A percentile compares a stretch with the other conserved stretches of the same genome.
These are phyloP conservation scores for Cyrtonyx montezumae DNA, from an alignment of 2,113 vertebrate species.

Conservation along the genomic window DNA sequence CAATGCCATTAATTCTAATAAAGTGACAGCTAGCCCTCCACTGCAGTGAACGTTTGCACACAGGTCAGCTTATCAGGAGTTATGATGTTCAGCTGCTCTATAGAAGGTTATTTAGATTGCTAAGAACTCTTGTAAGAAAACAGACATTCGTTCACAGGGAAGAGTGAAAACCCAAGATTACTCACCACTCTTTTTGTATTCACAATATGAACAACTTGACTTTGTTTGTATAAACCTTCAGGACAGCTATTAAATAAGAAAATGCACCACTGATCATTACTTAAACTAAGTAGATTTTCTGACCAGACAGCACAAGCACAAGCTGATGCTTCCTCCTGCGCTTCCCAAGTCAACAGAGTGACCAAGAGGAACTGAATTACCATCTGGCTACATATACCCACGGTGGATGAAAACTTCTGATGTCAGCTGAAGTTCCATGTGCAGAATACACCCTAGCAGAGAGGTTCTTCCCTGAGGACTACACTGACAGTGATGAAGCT, in stretches of 20 bases:
- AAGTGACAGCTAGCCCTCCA: conserved; percentile 34
- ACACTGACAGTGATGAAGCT: not conserved
- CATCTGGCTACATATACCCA: not conserved
- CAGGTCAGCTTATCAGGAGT: not conserved
- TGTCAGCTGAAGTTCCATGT: not conserved
- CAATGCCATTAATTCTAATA: conserved; percentile 50
- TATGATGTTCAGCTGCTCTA: not conserved
- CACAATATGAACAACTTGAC: not conserved
- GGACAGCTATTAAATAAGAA: not conserved
- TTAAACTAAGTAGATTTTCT: not conserved
- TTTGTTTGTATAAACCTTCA: not conserved
- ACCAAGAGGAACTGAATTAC: not conserved
- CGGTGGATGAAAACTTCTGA: not conserved
- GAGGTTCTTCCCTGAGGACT: not conserved
- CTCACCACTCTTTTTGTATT: not conserved
- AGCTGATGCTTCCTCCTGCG: not conserved
- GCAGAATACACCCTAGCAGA: not conserved
- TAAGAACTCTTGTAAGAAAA: not conserved
- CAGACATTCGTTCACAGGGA: not conserved
- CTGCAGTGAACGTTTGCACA: not conserved
- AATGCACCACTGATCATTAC: not conserved
- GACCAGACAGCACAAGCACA: not conserved
- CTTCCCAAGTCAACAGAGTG: not conserved
- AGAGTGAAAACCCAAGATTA: not conserved
- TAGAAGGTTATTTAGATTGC: not conserved